These are phyloP conservation scores for Hemichromis elongatus DNA, from an alignment of 2,113 vertebrate genomes.

Conservation along the genomic window DNA sequence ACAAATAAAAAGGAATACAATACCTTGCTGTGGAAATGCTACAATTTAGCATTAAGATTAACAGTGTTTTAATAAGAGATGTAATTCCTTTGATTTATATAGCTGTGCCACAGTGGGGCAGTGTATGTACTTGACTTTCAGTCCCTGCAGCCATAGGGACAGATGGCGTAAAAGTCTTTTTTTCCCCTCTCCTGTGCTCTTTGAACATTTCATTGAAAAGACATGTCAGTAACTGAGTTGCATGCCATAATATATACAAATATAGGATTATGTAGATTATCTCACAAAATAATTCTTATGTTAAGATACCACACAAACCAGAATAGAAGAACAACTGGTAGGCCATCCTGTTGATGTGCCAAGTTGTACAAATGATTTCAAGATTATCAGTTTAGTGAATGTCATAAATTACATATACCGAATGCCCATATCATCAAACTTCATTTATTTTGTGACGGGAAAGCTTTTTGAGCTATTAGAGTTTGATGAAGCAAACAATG, in stretches of 20 bases:
- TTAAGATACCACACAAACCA: background rate
- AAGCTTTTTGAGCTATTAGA: background rate
- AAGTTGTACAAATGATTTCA: background rate
- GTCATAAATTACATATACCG: background rate
- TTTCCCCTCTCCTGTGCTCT: background rate
- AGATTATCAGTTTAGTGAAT: background rate
- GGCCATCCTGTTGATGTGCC: background rate
- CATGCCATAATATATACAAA: background rate
- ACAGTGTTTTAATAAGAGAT: background rate
- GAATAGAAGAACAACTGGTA: background rate
- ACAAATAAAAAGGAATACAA: background rate
- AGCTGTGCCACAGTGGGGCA: background rate
- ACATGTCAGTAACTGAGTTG: background rate
- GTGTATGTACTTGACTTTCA: background rate
- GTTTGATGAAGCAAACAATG: background rate
- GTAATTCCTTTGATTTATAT: background rate
- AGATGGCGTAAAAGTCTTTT: background rate
- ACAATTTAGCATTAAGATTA: background rate
- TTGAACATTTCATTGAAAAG: background rate
- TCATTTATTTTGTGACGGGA: background rate
- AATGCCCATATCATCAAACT: background rate
- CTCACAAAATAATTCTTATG: background rate
- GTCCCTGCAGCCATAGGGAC: background rate
- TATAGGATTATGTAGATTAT: background rate
- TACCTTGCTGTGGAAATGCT: background rate